phyloP scores from a whole-genome alignment of 2,113 vertebrate species.

The Pedionomus torquatus region DNA sequence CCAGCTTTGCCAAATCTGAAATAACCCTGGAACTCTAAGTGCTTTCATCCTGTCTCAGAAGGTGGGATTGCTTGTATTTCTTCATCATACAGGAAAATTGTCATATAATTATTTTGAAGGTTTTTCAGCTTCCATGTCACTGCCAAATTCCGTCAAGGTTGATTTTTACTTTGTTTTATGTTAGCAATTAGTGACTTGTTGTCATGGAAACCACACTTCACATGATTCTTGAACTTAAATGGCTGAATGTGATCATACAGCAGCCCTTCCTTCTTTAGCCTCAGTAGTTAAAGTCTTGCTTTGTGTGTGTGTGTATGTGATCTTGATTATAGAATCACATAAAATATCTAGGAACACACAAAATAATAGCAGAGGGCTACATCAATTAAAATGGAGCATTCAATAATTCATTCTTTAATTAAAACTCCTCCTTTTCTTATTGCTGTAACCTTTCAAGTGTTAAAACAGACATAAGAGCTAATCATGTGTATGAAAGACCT shows the following conservation, averaged over 20 bases:
- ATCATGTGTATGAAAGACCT: slow-evolving; percentile 70
- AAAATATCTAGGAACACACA: slow-evolving; percentile 75
- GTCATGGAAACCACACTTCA: slow-evolving; percentile 79
- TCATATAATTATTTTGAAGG: slow-evolving; percentile 33
- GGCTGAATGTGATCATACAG: slow-evolving; percentile 71
- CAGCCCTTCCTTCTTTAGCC: slow-evolving; percentile 29
- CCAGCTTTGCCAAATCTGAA: slow-evolving; percentile 33
- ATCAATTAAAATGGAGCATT: slow-evolving; percentile 76
- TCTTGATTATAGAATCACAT: slow-evolving; percentile 72
- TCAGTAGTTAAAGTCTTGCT: slow-evolving; percentile 41
- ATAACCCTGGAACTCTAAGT: slow-evolving; percentile 15
- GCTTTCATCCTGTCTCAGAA: slow-evolving; percentile 20
- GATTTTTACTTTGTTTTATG: slow-evolving; percentile 78
- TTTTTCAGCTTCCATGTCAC: slow-evolving; percentile 46
- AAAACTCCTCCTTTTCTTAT: slow-evolving; percentile 66
- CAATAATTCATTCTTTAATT: slow-evolving; percentile 82
- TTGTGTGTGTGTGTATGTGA: slow-evolving; percentile 21
- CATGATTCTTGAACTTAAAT: slow-evolving; percentile 79
- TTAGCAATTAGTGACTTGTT: slow-evolving; percentile 79
- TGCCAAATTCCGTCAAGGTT: slow-evolving; percentile 69
- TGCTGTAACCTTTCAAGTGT: slow-evolving; percentile 77
- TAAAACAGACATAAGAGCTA: slow-evolving; percentile 73
- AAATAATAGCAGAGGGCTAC: slow-evolving; percentile 69
- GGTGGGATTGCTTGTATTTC: slow-evolving; percentile 4
- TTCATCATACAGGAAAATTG: slow-evolving; percentile 44